Evolutionary conservation across 2,888 invertebrate species (phyloP).

Genomic region (Cryptus armator): DNA sequence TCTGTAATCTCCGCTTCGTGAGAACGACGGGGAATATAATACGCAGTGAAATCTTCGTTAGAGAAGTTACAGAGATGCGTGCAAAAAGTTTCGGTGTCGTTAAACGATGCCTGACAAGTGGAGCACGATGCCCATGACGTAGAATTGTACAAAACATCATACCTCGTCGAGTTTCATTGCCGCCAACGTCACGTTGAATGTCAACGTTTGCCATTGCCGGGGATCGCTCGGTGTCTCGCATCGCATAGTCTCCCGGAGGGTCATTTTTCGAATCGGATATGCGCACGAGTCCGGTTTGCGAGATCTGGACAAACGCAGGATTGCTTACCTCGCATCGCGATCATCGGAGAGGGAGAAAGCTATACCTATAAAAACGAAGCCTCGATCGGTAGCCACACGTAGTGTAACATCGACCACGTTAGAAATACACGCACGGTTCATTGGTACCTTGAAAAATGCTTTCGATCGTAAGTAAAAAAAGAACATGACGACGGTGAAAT

Average conservation of each 20-base stretch:
- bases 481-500: not conserved
- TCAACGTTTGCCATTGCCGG: not conserved
- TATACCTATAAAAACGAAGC: conserved; percentile 81
- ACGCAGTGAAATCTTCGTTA: not conserved
- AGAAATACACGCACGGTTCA: conserved; percentile 37
- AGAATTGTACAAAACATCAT: not conserved
- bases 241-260: not conserved
- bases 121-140: not conserved
- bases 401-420: conserved; percentile 77
- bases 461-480: conserved; percentile 75
- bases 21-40: not conserved
- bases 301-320: conserved; percentile 35
- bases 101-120: conserved; percentile 5
- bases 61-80: not conserved
- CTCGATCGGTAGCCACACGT: conserved; percentile 73
- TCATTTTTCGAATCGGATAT: conserved; percentile 70
- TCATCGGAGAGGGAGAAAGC: conserved; percentile 80
- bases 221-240: not conserved
- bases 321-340: not conserved
- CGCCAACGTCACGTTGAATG: not conserved
- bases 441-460: conserved; percentile 72
- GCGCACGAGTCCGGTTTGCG: conserved; percentile 71
- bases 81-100: conserved; percentile 6
- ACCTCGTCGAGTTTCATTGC: conserved; percentile 11
- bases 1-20: not conserved